Conservation (phyloP, 2,113 vertebrate genomes). For the Otis tarda region DNA sequence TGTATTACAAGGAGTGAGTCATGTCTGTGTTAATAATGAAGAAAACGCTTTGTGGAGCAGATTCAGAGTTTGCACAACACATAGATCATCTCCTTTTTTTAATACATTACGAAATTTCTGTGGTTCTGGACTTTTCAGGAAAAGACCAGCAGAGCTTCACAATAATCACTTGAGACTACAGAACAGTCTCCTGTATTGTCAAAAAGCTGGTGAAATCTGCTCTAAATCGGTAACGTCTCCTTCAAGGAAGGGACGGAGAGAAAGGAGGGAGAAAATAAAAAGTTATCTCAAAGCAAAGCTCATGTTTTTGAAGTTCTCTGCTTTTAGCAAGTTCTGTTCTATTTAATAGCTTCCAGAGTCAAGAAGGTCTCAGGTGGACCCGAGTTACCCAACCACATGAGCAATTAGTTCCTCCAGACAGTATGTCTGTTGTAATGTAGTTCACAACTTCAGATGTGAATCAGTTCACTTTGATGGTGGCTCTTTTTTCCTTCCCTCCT, state of each 20-base stretch:
- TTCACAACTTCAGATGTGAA: slow-evolving; percentile 70
- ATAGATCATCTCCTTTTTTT: slow-evolving; percentile 15
- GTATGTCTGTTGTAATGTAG: slow-evolving; percentile 56
- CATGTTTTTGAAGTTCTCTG: slow-evolving; percentile 62
- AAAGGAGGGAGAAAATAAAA: background rate
- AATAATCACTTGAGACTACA: slow-evolving; percentile 43
- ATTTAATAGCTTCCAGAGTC: slow-evolving; percentile 73
- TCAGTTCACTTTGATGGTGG: slow-evolving; percentile 48
- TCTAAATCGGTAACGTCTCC: slow-evolving; percentile 9
- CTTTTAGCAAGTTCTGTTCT: slow-evolving; percentile 68
- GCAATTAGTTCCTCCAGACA: slow-evolving; percentile 71
- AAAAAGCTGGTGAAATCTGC: slow-evolving; percentile 43
- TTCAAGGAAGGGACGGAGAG: background rate
- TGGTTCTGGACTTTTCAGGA: slow-evolving; percentile 58
- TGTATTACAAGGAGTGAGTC: slow-evolving; percentile 44
- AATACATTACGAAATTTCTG: slow-evolving; percentile 41
- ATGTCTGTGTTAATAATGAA: slow-evolving; percentile 53
- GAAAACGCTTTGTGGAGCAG: slow-evolving; percentile 40
- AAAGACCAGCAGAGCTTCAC: slow-evolving; percentile 43
- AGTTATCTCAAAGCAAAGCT: slow-evolving; percentile 25
- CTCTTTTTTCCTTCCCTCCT: slow-evolving; percentile 30
- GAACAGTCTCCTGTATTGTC: background rate
- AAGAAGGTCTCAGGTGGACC: slow-evolving; percentile 72
- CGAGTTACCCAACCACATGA: slow-evolving; percentile 62
- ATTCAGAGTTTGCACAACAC: slow-evolving; percentile 30